These are phyloP conservation scores for Spisula subtruncata DNA, from an alignment of 2,888 invertebrate species.

Conservation along the genomic window DNA sequence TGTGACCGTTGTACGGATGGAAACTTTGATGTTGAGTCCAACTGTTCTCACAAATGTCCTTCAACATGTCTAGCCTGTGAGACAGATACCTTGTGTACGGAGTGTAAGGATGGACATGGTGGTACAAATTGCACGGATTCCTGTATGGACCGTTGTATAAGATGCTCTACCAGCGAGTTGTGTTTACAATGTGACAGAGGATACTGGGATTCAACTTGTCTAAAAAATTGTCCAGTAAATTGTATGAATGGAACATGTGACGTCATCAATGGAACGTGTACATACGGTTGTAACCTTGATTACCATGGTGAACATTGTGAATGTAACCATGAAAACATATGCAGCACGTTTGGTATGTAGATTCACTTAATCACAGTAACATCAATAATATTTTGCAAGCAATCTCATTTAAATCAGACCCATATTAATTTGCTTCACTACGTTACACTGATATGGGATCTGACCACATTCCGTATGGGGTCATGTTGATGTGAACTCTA, in stretches of 20 bases:
- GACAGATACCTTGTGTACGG: background rate
- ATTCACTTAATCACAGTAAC: too few species aligned
- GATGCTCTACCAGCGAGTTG: background rate
- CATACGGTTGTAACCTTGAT: background rate
- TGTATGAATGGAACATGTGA: background rate
- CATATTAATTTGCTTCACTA: too few species aligned
- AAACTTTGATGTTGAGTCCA: background rate
- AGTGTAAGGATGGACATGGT: background rate
- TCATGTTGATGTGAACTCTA: too few species aligned
- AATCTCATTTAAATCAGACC: too few species aligned
- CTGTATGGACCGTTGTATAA: background rate
- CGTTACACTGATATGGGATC: too few species aligned
- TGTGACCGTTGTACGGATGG: background rate
- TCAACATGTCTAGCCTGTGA: background rate
- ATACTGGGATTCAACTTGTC: background rate
- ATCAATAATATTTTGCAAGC: too few species aligned
- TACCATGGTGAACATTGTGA: constrained; percentile 5
- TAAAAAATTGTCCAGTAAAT: background rate
- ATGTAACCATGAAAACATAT: background rate
- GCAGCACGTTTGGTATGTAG: background rate
- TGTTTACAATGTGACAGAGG: background rate
- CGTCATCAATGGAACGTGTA: background rate
- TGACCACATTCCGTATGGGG: too few species aligned
- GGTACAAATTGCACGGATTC: background rate
- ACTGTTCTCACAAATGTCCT: background rate